Evolutionary conservation across 2,797 vertebrate species (phyloP), one percentile per base, ranked within the genome.

Genomic region (Naso thynnoides): DNA sequence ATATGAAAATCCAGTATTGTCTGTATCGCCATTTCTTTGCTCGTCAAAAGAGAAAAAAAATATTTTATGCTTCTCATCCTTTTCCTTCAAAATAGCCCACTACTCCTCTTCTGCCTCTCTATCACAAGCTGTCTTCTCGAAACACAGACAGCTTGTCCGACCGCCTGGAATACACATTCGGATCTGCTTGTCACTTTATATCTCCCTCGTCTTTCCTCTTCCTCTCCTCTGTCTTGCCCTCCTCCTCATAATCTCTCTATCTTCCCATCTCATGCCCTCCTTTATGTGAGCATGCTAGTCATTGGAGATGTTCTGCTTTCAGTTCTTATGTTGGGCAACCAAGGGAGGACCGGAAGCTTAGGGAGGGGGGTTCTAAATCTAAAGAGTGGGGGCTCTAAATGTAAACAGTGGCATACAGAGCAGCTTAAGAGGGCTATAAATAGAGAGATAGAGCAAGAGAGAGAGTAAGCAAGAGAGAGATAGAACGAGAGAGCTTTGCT

Each of bases 361-460:
- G 67, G 55, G 41, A 26, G 56, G 61, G 67, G 67, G 78, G 62
- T 58, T 91, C 85, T 84, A 78, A 88, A 86, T 83, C 86, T 89
- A 88, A 90, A 91, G 85, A 78, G 79, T 49, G 74, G 81, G 86
- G 86, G 76, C 67, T 88, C 76, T 86, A 71, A 89, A 90, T 90
- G 92, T 93, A 94, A 93, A 94, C 88, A 89, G 87, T 81, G 82
- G 74, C 90, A 89, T 67, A 66, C 83, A 90, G 83, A 91, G 82
- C 86, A 89, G 89, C 91, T 94, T 93, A 90, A 87, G 86, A 82
- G 78, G 67, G 84, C 90, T 92, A 92, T 89, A 92, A 93, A 91
- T 92, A 93, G 91, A 87, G 57, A 33, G 24, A 79, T 70, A 68
- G 86, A 89, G 80, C 83, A 76, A 86, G 76, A 77, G 82, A 76